Evolutionary conservation across 2,113 vertebrate species (phyloP).

Genomic region (Platysternon megacephalum): DNA sequence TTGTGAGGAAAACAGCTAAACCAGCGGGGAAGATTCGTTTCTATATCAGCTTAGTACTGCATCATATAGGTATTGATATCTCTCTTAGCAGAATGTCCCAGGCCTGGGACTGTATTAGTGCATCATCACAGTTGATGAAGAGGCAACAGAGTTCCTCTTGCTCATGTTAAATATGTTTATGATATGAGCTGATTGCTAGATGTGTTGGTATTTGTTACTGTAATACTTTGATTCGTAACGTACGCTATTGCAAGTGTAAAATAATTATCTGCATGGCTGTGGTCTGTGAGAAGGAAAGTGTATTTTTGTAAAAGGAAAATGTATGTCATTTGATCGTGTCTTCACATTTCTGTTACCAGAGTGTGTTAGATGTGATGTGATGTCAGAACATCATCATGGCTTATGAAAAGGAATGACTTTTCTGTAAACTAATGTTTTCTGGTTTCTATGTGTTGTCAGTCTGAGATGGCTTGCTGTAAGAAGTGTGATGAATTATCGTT

Average conservation of each 20-base stretch:
- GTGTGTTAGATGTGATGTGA: neutral
- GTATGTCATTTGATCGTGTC: neutral
- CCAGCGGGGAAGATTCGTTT: neutral
- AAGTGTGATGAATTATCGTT: neutral
- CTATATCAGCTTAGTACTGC: neutral
- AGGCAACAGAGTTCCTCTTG: neutral
- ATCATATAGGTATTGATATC: neutral
- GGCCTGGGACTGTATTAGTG: slow-evolving; percentile 33
- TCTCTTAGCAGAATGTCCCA: accelerated
- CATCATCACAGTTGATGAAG: slow-evolving; percentile 25
- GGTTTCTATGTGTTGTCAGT: neutral
- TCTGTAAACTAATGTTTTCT: neutral
- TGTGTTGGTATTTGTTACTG: accelerated
- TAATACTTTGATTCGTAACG: accelerated
- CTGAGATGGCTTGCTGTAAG: neutral
- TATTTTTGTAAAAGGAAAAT: accelerated
- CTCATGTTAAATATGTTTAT: accelerated
- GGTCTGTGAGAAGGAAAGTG: neutral
- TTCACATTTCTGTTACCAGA: neutral
- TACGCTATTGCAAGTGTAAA: accelerated
- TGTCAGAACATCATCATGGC: accelerated
- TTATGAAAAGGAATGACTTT: neutral
- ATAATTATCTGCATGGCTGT: neutral
- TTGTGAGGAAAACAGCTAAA: neutral
- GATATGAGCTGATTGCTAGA: accelerated